These are phyloP conservation scores for Chaetodon trifasciatus DNA, from an alignment of 2,797 vertebrate species.

Conservation along the genomic window DNA sequence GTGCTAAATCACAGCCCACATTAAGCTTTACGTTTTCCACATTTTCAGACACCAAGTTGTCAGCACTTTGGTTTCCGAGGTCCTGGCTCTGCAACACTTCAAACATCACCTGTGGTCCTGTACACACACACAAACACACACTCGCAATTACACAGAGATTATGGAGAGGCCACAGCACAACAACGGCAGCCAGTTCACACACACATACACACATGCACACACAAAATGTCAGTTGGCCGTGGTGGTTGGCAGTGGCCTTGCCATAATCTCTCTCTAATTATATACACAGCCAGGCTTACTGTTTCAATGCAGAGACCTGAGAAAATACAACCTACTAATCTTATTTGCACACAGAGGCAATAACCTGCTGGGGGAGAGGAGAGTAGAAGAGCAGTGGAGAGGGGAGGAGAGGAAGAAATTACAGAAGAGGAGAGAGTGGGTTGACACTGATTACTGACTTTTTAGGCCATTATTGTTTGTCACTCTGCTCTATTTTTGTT, in stretches of 20 bases:
- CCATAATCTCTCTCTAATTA: conserved; percentile 85
- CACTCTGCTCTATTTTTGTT: neutral
- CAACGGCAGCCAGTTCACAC: conserved; percentile 58
- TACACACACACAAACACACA: conserved; percentile 52
- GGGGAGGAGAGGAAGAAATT: neutral
- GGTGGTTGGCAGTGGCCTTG: conserved; percentile 72
- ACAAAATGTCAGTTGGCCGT: conserved; percentile 78
- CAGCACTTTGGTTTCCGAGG: conserved; percentile 38
- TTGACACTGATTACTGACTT: neutral
- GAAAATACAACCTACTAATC: conserved; percentile 85
- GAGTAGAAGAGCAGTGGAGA: conserved; percentile 8
- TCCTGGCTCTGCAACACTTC: conserved; percentile 58
- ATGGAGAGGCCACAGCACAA: conserved; percentile 63
- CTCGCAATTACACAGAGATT: conserved; percentile 75
- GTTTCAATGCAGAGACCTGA: conserved; percentile 82
- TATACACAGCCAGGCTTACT: conserved; percentile 84
- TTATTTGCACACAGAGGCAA: conserved; percentile 82
- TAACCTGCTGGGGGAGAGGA: conserved; percentile 67
- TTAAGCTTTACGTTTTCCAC: conserved; percentile 15
- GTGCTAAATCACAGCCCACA: conserved; percentile 15
- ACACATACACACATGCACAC: conserved; percentile 52
- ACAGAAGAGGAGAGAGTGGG: neutral
- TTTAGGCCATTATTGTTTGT: neutral
- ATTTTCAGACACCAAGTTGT: conserved; percentile 26
- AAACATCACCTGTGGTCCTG: conserved; percentile 80